These are phyloP conservation scores for Dendroctonus ponderosae DNA, from an alignment of 1,140 invertebrate species.

Conservation along the genomic window DNA sequence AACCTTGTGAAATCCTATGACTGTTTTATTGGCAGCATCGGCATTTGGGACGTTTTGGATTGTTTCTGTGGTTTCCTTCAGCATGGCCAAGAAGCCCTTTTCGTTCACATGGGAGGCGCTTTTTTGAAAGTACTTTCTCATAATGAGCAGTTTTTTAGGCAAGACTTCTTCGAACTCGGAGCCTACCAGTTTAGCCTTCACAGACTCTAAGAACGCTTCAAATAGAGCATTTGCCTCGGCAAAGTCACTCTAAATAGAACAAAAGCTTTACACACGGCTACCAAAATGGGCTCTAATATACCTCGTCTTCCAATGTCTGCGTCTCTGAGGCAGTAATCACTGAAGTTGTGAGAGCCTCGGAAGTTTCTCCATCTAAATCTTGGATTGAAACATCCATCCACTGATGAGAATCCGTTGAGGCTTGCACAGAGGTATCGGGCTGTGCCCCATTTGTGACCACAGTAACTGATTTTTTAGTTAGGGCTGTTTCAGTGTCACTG, in stretches of 20 bases:
- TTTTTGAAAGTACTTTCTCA: slow-evolving; percentile 33
- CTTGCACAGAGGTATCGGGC: background rate
- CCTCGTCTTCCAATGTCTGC: slow-evolving; percentile 17
- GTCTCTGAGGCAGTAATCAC: slow-evolving; percentile 27
- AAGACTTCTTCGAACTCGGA: slow-evolving; percentile 23
- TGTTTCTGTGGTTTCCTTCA: slow-evolving; percentile 14
- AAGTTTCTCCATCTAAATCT: background rate
- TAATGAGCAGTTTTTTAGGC: slow-evolving; percentile 27
- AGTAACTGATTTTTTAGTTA: background rate
- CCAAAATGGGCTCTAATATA: background rate
- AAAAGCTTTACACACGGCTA: background rate
- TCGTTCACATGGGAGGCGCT: slow-evolving; percentile 16
- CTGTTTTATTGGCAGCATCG: slow-evolving; percentile 17
- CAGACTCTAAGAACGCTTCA: slow-evolving; percentile 25
- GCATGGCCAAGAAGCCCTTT: slow-evolving; percentile 1
- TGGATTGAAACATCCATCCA: background rate
- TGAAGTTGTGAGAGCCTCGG: slow-evolving; percentile 4
- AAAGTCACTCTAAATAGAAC: background rate
- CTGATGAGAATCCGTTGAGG: background rate
- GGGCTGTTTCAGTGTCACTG: slow-evolving; percentile 5
- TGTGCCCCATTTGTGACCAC: background rate
- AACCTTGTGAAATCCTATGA: slow-evolving; percentile 39
- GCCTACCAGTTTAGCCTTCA: slow-evolving; percentile 17
- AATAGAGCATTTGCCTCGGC: slow-evolving; percentile 14
- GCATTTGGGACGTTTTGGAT: slow-evolving; percentile 30